These are phyloP conservation scores for Sepioteuthis lessoniana DNA, from an alignment of 2,888 invertebrate species.

Conservation along the genomic window DNA sequence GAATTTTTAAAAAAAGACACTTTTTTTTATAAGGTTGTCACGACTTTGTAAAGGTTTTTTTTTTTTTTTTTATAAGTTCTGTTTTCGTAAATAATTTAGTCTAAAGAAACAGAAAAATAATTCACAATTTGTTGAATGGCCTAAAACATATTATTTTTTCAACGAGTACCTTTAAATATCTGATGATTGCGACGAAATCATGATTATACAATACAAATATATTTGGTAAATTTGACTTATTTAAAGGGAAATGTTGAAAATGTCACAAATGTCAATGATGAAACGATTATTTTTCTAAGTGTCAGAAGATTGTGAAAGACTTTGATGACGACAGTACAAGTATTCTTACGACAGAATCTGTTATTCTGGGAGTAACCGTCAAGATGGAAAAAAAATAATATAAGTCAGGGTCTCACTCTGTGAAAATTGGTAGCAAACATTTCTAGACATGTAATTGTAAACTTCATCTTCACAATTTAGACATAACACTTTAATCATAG, in stretches of 20 bases:
- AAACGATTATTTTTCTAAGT: neutral
- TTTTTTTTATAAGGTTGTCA: neutral
- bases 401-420: neutral
- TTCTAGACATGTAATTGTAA: neutral
- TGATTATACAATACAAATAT: neutral
- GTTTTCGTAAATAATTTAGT: too few species aligned
- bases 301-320: neutral
- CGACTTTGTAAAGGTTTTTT: too few species aligned
- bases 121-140: neutral
- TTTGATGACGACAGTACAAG: neutral
- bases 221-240: neutral
- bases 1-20: neutral
- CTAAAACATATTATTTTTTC: too few species aligned
- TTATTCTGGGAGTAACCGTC: neutral
- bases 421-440: neutral
- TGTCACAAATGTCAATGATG: neutral
- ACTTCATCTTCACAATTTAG: neutral
- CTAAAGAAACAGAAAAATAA: neutral
- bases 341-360: neutral
- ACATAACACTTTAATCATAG: neutral
- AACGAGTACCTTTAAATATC: too few species aligned
- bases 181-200: neutral
- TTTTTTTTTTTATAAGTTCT: too few species aligned
- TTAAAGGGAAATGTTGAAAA: neutral
- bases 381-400: too few species aligned